Evolutionary conservation across 1,140 invertebrate genomes (phyloP), one percentile per base, ranked within the genome.

Genomic region (Ceratitis capitata): DNA sequence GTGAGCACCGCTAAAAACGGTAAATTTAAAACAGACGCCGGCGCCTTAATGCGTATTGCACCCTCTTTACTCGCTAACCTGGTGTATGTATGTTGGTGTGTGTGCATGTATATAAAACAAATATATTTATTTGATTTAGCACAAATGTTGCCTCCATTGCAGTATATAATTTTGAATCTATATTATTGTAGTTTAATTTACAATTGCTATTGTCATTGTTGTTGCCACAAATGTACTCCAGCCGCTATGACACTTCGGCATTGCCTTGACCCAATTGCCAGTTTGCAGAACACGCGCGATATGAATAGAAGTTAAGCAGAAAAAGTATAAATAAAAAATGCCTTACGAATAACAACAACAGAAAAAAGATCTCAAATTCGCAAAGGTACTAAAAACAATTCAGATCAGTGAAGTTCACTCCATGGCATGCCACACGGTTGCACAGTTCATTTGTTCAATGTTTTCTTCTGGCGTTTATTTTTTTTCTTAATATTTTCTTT

Each of bases 341-440:
- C n/a, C n/a, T n/a, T n/a, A n/a, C n/a, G 9, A 47, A 23, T 39
- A 69, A 45, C 23, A 12, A 78, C n/a, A 78, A 26, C 4, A 56
- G 7, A 19, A 64, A 32, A 64, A 64, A 29, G 3, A 3, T 35
- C 14, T 7, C 0, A 64, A 78, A 78, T 45, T 78, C n/a, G 69
- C n/a, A 78, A 78, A 78, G 69, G 69, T 78, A 78, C 69, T 78
- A 78, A 78, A 78, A 78, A 39, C 42, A n/a, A 78, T 45, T 45
- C 69, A 47, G 64, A 23, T 78, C 69, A 47, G 69, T 26, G 19
- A 35, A 35, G 61, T 69, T 69, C 29, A 69, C 4, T 35, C n/a
- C 16, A 53, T 19, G 14, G 16, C 51, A n/a, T n/a, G n/a, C n/a
- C n/a, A n/a, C n/a, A n/a, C n/a, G n/a, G n/a, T n/a, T 4, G 16